A percentile compares a stretch with the other conserved stretches of the same genome.
phyloP scores from a whole-genome alignment of 2,888 invertebrate genomes.

The Copidosoma aretas region DNA sequence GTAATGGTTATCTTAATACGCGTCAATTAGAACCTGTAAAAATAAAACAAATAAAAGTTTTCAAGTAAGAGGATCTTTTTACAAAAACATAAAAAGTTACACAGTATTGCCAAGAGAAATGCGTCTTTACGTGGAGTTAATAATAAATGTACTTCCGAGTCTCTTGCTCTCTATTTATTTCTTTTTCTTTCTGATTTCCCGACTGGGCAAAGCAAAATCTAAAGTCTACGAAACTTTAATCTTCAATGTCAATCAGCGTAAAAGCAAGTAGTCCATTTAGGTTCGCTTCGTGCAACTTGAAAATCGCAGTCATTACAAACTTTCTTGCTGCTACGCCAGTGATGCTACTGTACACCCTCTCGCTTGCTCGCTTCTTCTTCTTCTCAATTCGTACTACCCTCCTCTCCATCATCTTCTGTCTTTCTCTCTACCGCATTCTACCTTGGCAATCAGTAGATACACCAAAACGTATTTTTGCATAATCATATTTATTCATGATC shows the following conservation, averaged over 20 bases:
- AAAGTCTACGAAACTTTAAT: constrained; percentile 35
- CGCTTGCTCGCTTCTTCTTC: constrained; percentile 6
- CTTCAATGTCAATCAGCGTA: constrained; percentile 36
- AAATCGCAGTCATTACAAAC: constrained; percentile 38
- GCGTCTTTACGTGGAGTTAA: too few species aligned
- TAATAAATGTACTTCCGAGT: constrained; percentile 1
- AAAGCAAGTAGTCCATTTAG: constrained; percentile 32
- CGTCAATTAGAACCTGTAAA: too few species aligned
- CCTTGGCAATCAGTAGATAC: constrained; percentile 25
- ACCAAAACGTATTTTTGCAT: constrained; percentile 20
- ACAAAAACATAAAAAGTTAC: too few species aligned
- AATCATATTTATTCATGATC: neutral
- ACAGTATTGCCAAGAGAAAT: too few species aligned
- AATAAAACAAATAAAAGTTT: too few species aligned
- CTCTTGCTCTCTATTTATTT: neutral
- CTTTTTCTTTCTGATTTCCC: neutral
- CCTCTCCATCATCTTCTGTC: neutral
- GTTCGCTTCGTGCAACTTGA: constrained; percentile 27
- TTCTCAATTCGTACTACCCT: constrained; percentile 22
- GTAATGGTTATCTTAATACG: too few species aligned
- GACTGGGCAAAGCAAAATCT: constrained; percentile 13
- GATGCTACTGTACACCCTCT: neutral
- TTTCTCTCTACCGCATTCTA: constrained; percentile 11
- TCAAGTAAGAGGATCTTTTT: too few species aligned
- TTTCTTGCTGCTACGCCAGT: constrained; percentile 4